Base-by-base conservation (phyloP, 2,113 vertebrate genomes). In the Nannospalax galili region DNA sequence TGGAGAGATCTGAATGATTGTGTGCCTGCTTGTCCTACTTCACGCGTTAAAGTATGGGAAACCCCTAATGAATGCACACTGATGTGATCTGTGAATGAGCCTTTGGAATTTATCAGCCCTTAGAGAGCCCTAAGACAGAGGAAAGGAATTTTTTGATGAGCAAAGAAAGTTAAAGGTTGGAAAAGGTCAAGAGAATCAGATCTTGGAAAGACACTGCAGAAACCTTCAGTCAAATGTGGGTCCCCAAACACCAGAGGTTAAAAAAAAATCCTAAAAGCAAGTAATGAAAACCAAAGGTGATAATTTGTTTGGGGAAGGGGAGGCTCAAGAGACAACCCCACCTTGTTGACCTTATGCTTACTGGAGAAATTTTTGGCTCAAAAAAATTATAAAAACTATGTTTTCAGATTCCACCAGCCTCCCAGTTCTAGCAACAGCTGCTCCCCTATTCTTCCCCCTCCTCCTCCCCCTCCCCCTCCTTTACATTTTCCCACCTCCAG, bases 151-250 rank as follows among this genome's bases (percentile, higher is more conserved):
- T 64, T 35, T 74, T 42, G 3, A 60, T 93, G 48, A 74, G 22
- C 32, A 88, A 67, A 94, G 2, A 94, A 88, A 30, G 11, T 60
- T 94, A 30, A 56, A 74, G 12, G 28, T 86, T 92, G 40, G 3
- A 88, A 93, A 95, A 81, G 62, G 77, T 65, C 60, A 87, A 88
- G 65, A 85, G 75, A 93, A 85, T 79, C 22, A 60, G 70, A 52
- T 45, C 37, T 69, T 32, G 60, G 30, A 78, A 93, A 85, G 58
- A 81, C 6, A n/a, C 7, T n/a, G 4, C 7, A 40, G 60, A 93
- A 26, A 20, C 5, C 15, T 35, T 85, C 20, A 42, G 42, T 60
- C 35, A 65, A 40, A 72, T 30, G 5, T 88, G 9, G 37, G 69
- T 92, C 37, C 37, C 20, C n/a, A 92, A 78, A 45, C 0, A 77